A percentile compares a stretch with the other conserved stretches of the same genome.
These are phyloP conservation scores for Tricholauxania praeusta DNA, from an alignment of 2,888 invertebrate genomes.

Conservation along the genomic window DNA sequence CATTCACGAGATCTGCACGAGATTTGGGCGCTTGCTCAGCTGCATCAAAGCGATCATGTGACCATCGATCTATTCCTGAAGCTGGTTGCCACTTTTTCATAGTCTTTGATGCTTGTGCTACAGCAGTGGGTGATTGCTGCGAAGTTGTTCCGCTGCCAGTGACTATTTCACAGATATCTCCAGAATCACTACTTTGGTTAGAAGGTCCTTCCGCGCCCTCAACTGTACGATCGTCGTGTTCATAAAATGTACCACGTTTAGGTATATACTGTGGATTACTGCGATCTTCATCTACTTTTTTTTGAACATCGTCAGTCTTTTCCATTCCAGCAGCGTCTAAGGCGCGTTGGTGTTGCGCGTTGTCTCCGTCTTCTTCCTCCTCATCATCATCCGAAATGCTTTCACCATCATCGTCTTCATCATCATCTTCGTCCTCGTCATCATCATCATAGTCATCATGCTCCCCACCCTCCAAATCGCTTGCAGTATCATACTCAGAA, in stretches of 20 bases:
- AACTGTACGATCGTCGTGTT: conserved; percentile 92
- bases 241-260: conserved; percentile 95
- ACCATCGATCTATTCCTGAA: conserved; percentile 77
- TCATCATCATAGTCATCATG: conserved; percentile 61
- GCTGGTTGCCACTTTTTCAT: conserved; percentile 68
- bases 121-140: conserved; percentile 56
- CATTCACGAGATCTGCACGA: conserved; percentile 53
- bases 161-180: conserved; percentile 56
- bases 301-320: conserved; percentile 73
- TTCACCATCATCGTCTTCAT: conserved; percentile 53
- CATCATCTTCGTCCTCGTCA: conserved; percentile 53
- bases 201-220: conserved; percentile 45
- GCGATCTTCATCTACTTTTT: conserved; percentile 91
- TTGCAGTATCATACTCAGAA: conserved; percentile 68
- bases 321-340: conserved; percentile 77
- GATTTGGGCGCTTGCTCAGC: conserved; percentile 73
- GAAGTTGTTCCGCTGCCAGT: conserved; percentile 63
- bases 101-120: conserved; percentile 64
- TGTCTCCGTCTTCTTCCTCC: conserved; percentile 54
- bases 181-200: conserved; percentile 40
- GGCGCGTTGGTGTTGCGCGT: conserved; percentile 46
- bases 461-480: conserved; percentile 66
- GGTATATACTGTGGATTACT: conserved; percentile 98
- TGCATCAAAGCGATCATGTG: conserved; percentile 79
- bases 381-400: conserved; percentile 54